Evolutionary conservation across 2,888 invertebrate species (phyloP).

Genomic region (Mamestra brassicae): DNA sequence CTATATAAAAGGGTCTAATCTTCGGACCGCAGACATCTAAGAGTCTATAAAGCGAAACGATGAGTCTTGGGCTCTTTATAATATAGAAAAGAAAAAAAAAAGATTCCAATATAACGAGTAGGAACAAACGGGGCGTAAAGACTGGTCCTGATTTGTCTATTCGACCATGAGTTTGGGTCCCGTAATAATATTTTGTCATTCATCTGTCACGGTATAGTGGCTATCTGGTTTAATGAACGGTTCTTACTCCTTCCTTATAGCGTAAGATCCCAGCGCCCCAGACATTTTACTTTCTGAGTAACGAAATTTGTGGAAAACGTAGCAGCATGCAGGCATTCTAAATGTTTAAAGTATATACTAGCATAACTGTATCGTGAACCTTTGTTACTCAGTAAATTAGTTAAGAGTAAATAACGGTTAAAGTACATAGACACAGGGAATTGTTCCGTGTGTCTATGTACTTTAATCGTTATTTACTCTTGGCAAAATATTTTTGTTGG

Average conservation of each 20-base stretch:
- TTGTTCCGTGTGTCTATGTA: too few relatives aligned
- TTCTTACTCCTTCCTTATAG: slow-evolving; percentile 20
- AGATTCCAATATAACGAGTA: slow-evolving; percentile 78
- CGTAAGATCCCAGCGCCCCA: not conserved
- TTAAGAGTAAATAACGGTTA: too few relatives aligned
- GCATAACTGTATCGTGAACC: too few relatives aligned
- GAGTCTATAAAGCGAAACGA: slow-evolving; percentile 66
- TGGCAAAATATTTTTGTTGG: too few relatives aligned
- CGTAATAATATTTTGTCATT: slow-evolving; percentile 68
- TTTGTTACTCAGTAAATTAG: too few relatives aligned
- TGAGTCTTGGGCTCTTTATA: slow-evolving; percentile 71
- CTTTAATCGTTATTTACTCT: too few relatives aligned
- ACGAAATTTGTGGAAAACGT: too few relatives aligned
- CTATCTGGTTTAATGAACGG: slow-evolving; percentile 40
- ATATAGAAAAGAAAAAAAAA: slow-evolving; percentile 74
- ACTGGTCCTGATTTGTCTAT: slow-evolving; percentile 74
- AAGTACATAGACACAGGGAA: too few relatives aligned
- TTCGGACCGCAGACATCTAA: slow-evolving; percentile 65
- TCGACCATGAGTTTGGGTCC: slow-evolving; percentile 75
- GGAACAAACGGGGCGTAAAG: slow-evolving; percentile 71
- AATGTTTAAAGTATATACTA: too few relatives aligned
- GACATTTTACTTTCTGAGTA: too few relatives aligned
- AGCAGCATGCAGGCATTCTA: too few relatives aligned
- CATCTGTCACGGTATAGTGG: slow-evolving; percentile 52
- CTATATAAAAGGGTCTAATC: slow-evolving; percentile 67